Conservation (phyloP, 2,888 invertebrate species). For the Beris chalybata region DNA sequence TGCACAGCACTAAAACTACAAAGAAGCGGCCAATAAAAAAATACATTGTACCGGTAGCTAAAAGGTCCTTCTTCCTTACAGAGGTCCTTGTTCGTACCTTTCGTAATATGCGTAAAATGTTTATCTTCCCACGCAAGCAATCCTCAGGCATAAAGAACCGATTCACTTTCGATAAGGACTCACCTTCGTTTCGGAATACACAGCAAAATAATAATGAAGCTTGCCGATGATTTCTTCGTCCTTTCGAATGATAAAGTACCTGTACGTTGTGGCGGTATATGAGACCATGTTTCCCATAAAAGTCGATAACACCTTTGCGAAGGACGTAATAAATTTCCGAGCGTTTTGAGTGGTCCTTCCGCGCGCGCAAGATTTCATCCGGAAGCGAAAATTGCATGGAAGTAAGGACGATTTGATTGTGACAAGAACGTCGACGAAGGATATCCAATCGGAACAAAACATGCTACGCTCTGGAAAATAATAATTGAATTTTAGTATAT, state of each 20-base stretch:
- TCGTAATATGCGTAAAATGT: constrained; percentile 23
- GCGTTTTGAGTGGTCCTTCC: background rate
- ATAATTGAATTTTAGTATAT: too few relatives aligned
- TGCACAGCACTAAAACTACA: constrained; percentile 15
- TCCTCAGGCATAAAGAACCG: constrained; percentile 9
- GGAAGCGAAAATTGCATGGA: too few relatives aligned
- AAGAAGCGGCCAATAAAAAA: background rate
- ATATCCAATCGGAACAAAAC: too few relatives aligned
- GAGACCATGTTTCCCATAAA: background rate
- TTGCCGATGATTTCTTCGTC: constrained; percentile 18
- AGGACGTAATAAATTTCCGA: constrained; percentile 22
- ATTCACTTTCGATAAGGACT: constrained; percentile 34
- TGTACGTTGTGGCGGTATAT: background rate
- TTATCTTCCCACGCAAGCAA: constrained; percentile 33
- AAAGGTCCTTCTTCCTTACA: too few relatives aligned
- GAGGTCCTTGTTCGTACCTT: constrained; percentile 6
- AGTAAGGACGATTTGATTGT: too few relatives aligned
- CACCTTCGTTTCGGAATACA: constrained; percentile 7
- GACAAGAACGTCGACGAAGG: too few relatives aligned
- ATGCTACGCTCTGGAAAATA: too few relatives aligned
- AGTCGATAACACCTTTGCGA: constrained; percentile 18
- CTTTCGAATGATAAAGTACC: constrained; percentile 23
- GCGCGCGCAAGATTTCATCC: too few relatives aligned
- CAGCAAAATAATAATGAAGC: constrained; percentile 14
- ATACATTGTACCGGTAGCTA: constrained; percentile 14